Evolutionary conservation across 2,113 vertebrate genomes (phyloP), one percentile per base, ranked within the genome.

Genomic region (Ctenodactylus gundi): DNA sequence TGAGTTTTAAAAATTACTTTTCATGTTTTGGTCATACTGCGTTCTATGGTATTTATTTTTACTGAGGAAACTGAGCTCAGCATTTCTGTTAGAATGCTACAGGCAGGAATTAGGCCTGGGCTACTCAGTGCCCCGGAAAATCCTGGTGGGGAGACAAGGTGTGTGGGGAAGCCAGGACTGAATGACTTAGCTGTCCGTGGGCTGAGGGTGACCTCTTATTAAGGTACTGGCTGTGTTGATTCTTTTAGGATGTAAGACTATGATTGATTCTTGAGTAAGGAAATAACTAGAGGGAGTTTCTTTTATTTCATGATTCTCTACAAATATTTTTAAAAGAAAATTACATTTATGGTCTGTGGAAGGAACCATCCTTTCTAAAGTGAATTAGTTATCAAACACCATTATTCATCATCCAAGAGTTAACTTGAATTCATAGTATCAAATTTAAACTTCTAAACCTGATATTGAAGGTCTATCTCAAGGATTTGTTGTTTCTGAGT

Each of bases 241-340:
- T 2, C 29, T 58, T 95, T 88, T 46, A 49, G 4, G 27, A 51
- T 76, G 6, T 76, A 77, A n/a, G 5, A 58, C 4, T 49, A 18
- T 57, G 41, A 65, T 64, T 93, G 57, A 85, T 67, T 88, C 25
- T 72, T 77, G 11, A 46, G 18, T 1, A 94, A 81, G 21, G 18
- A 65, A 73, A 60, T 77, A 81, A 73, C 7, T 57, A 55, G 14
- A 49, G 21, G 8, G 23, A 82, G 4, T 2, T 41, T 73, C 11
- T 82, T 93, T 39, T 49, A 29, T 73, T 23, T 55, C 58, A 85
- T n/a, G 9, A 77, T 65, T 72, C 67, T 80, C 4, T 67, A 15
- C 82, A 86, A 92, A 34, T 88, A 68, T 76, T 87, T 93, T 57
- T 7, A 23, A 85, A 77, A 75, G 31, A 67, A n/a, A 78, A 70